These are phyloP conservation scores for Cyanoderma ruficeps DNA, from an alignment of 2,113 vertebrate genomes.

Conservation along the genomic window DNA sequence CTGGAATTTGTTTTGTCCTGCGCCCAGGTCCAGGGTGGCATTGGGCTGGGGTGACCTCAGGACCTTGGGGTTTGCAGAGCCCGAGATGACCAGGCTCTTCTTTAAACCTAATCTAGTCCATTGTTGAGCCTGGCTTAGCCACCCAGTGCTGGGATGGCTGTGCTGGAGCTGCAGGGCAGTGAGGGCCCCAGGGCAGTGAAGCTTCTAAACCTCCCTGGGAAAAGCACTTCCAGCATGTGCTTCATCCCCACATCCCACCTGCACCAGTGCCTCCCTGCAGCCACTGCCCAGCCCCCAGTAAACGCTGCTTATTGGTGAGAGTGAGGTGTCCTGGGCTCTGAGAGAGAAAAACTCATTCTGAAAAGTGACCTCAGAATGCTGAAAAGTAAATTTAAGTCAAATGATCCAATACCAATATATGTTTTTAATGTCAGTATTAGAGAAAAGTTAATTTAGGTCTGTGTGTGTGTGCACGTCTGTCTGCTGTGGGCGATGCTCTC, in stretches of 20 bases:
- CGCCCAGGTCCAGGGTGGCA: rapidly evolving
- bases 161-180: neutral
- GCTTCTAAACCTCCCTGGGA: neutral
- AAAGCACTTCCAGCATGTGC: neutral
- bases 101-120: neutral
- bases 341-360: neutral
- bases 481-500: neutral
- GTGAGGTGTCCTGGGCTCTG: neutral
- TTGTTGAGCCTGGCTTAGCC: neutral
- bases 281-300: neutral
- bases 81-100: neutral
- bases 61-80: neutral
- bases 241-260: neutral
- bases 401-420: neutral
- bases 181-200: neutral
- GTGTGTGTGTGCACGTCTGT: neutral
- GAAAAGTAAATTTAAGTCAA: neutral
- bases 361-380: neutral
- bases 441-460: neutral
- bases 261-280: rapidly evolving
- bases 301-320: rapidly evolving
- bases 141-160: rapidly evolving
- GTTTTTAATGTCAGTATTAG: neutral
- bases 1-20: neutral
- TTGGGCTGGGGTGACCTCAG: neutral